phyloP scores from a whole-genome alignment of 2,888 invertebrate genomes.

The Altica lythri region DNA sequence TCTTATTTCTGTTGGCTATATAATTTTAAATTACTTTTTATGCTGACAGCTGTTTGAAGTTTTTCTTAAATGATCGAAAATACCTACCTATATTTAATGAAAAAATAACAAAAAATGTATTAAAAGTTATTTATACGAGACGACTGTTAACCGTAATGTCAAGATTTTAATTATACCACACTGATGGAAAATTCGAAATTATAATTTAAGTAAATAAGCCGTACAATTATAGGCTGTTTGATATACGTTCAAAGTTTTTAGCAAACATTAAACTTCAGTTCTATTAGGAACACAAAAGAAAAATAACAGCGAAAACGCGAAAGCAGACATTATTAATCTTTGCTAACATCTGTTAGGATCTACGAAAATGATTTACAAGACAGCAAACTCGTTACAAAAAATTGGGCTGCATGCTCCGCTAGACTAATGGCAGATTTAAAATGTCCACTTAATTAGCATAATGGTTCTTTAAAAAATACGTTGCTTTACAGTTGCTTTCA shows the following conservation, averaged over 20 bases:
- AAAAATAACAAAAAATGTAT: too few relatives aligned
- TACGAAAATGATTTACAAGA: slow-evolving; percentile 13
- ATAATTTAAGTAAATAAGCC: too few relatives aligned
- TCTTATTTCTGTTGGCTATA: too few relatives aligned
- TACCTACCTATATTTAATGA: too few relatives aligned
- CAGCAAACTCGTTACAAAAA: slow-evolving; percentile 8
- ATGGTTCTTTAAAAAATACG: not conserved
- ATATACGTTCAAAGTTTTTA: slow-evolving; percentile 1
- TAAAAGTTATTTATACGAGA: too few relatives aligned
- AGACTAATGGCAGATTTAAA: slow-evolving; percentile 16
- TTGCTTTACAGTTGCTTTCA: too few relatives aligned
- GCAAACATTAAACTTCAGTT: slow-evolving; percentile 6
- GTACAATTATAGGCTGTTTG: slow-evolving; percentile 1
- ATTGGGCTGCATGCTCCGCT: slow-evolving; percentile 2
- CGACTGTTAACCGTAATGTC: too few relatives aligned
- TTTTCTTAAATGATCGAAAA: too few relatives aligned
- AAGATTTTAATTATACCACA: slow-evolving; percentile 3
- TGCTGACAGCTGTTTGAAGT: too few relatives aligned
- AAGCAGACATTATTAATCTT: slow-evolving; percentile 6
- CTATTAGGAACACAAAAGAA: slow-evolving; percentile 1
- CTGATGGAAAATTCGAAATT: not conserved
- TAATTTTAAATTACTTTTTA: too few relatives aligned
- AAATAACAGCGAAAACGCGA: not conserved
- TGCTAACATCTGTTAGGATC: slow-evolving; percentile 6
- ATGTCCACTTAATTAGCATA: slow-evolving; percentile 14